Conservation (phyloP, 2,797 vertebrate genomes). For the Labeo calbasu region DNA sequence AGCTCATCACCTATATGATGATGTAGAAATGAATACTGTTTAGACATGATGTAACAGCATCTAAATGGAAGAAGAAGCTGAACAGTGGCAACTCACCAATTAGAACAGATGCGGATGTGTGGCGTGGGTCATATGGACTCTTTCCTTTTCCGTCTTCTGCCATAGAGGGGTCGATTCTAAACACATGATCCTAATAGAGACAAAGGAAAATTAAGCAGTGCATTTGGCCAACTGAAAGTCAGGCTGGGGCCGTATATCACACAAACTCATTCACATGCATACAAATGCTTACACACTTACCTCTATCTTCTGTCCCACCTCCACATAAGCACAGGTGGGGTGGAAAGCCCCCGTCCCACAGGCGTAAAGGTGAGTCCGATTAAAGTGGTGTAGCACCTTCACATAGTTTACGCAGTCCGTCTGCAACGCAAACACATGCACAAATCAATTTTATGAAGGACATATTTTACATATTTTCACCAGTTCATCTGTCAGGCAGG, state of each 20-base stretch:
- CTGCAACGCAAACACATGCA: conserved; percentile 71
- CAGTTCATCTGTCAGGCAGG: conserved; percentile 39
- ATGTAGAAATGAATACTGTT: conserved; percentile 3
- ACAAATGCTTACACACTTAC: conserved; percentile 72
- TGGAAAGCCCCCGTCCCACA: conserved; percentile 97
- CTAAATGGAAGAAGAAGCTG: background rate
- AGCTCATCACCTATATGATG: conserved; percentile 87
- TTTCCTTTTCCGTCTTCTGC: conserved; percentile 94
- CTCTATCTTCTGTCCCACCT: conserved; percentile 88
- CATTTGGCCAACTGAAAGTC: conserved; percentile 26
- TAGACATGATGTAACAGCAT: background rate
- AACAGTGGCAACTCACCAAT: conserved; percentile 79
- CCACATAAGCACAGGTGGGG: conserved; percentile 89
- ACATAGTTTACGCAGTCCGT: conserved; percentile 96
- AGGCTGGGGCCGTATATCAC: background rate
- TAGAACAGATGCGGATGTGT: conserved; percentile 87
- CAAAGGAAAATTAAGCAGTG: conserved; percentile 12
- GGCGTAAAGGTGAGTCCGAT: conserved; percentile 91
- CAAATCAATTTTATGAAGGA: conserved; percentile 44
- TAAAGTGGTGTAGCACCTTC: conserved; percentile 92
- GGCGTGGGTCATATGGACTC: conserved; percentile 92
- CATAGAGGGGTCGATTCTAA: conserved; percentile 80
- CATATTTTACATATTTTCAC: conserved; percentile 70
- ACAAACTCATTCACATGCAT: background rate
- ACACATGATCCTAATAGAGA: conserved; percentile 84